phyloP scores from a whole-genome alignment of 2,113 vertebrate genomes.

The Porphyrio hochstetteri region DNA sequence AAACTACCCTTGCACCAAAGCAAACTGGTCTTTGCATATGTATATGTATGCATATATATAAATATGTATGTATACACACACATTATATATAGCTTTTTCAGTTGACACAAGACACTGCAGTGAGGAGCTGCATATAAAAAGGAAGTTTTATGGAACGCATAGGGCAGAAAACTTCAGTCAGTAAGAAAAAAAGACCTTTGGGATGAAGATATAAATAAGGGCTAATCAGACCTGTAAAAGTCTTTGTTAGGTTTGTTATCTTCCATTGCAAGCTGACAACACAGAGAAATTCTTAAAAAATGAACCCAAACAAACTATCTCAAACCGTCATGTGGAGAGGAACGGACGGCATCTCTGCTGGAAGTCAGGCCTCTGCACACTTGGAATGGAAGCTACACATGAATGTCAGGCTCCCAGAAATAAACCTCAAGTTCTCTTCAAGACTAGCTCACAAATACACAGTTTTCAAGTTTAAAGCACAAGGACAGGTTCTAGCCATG shows the following conservation, averaged over 20 bases:
- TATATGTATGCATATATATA: not conserved
- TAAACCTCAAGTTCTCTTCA: not conserved
- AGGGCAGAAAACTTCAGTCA: not conserved
- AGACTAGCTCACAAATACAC: not conserved
- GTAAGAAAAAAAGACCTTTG: not conserved
- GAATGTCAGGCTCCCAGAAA: not conserved
- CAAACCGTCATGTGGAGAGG: not conserved
- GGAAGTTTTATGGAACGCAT: not conserved
- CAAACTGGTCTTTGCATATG: not conserved
- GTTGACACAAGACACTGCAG: not conserved
- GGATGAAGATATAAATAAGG: not conserved
- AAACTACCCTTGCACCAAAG: not conserved
- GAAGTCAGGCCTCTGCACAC: not conserved
- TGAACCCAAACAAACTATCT: not conserved
- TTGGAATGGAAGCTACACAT: not conserved
- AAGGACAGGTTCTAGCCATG: not conserved
- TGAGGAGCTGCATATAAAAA: not conserved
- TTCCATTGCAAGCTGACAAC: not conserved
- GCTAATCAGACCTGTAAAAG: not conserved
- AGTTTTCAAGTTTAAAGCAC: not conserved
- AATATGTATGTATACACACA: constrained; percentile 27
- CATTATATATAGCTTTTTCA: constrained; percentile 35
- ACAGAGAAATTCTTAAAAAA: not conserved
- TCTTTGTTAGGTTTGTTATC: not conserved
- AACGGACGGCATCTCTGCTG: not conserved